A percentile compares a stretch with the other conserved stretches of the same genome.
Conservation (phyloP, 2,113 vertebrate genomes). For the human (Homo sapiens) region GRCh38 chr18:27935501-27936000, state of each 20-base stretch:
- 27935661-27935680: not conserved
- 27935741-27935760: not conserved
- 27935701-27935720: not conserved
- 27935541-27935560: not conserved
- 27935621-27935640: not conserved
- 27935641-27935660: not conserved
- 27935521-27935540: too few species aligned
- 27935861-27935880: slow-evolving; percentile 2
- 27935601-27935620: not conserved
- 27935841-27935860: not conserved
- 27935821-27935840: not conserved
- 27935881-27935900: not conserved
- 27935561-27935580: not conserved
- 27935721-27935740: not conserved
- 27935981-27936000: slow-evolving; percentile 26
- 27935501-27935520: too few species aligned
- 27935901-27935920: not conserved
- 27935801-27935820: not conserved
- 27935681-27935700: not conserved
- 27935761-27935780: not conserved
- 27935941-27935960: slow-evolving; percentile 17
- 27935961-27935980: not conserved
- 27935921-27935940: not conserved
- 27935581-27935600: not conserved
- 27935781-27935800: not conserved